These are phyloP conservation scores for Tenualosa ilisha DNA, from an alignment of 2,797 vertebrate species.

Conservation along the genomic window DNA sequence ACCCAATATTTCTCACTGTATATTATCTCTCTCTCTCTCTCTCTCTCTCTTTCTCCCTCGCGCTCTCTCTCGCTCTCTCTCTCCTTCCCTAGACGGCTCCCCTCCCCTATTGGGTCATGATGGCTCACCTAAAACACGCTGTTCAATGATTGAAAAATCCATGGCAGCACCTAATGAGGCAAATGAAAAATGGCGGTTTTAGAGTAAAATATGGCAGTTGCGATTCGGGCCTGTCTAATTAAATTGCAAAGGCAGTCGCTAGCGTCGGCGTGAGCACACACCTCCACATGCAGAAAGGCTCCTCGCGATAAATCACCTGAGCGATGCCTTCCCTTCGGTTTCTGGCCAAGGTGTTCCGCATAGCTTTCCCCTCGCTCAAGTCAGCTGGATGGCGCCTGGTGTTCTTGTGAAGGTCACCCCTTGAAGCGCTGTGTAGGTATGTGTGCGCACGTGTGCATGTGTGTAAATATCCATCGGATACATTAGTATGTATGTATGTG, in stretches of 20 bases:
- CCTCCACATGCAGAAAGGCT: conserved; percentile 48
- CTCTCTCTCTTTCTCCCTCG: background rate
- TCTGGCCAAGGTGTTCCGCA: conserved; percentile 45
- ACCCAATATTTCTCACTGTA: too few relatives aligned
- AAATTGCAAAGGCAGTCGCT: conserved; percentile 52
- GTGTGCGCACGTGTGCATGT: background rate
- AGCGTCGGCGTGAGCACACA: conserved; percentile 30
- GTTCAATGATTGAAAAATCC: conserved; percentile 40
- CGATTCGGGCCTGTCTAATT: conserved; percentile 55
- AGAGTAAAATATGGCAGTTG: conserved; percentile 50
- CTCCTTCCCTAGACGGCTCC: background rate
- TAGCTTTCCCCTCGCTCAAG: conserved; percentile 57
- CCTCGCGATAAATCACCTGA: conserved; percentile 53
- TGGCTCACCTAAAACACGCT: conserved; percentile 19
- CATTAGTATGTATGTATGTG: background rate
- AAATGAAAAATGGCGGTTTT: conserved; percentile 48
- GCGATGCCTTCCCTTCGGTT: conserved; percentile 44
- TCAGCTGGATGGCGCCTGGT: conserved; percentile 54
- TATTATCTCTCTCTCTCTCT: background rate
- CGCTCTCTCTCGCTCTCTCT: conserved; percentile 6
- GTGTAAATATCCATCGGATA: background rate
- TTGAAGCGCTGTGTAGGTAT: conserved; percentile 39
- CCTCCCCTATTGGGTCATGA: background rate
- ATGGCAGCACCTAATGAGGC: conserved; percentile 53
- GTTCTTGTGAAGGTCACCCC: conserved; percentile 69